Conservation (phyloP, 2,113 vertebrate genomes). For the Nanorana parkeri region DNA sequence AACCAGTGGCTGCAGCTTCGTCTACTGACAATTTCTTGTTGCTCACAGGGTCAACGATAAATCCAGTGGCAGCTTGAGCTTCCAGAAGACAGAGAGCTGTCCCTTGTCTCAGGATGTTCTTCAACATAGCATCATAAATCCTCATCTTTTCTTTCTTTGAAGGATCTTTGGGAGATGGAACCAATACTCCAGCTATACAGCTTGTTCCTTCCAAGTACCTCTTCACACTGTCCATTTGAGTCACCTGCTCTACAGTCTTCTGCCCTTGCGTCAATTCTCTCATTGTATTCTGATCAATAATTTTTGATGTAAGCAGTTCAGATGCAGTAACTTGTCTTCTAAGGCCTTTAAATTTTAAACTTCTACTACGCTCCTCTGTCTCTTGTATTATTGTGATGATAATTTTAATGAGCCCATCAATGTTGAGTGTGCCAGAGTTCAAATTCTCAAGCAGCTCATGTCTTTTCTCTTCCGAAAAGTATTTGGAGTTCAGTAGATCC, state of each 20-base stretch:
- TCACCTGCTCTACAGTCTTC: conserved; percentile 63
- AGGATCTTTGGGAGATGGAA: conserved; percentile 76
- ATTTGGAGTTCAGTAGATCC: conserved; percentile 52
- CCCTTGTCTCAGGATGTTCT: conserved; percentile 63
- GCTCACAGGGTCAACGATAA: conserved; percentile 60
- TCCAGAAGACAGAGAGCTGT: conserved; percentile 68
- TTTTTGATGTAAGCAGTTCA: conserved; percentile 64
- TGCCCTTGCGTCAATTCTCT: conserved; percentile 63
- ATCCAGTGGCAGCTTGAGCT: conserved; percentile 67
- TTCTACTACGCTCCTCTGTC: conserved; percentile 67
- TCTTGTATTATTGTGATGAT: conserved; percentile 62
- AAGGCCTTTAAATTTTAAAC: conserved; percentile 81
- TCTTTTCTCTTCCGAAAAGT: conserved; percentile 61
- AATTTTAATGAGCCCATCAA: conserved; percentile 66
- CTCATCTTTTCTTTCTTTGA: conserved; percentile 74
- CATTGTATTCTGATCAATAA: conserved; percentile 73
- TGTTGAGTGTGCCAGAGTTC: conserved; percentile 66
- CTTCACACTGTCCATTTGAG: conserved; percentile 68
- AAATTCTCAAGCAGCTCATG: conserved; percentile 69
- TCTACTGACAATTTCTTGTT: conserved; percentile 60
- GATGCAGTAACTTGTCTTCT: conserved; percentile 73
- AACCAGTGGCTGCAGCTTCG: conserved; percentile 57
- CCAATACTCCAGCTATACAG: conserved; percentile 83
- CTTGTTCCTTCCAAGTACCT: conserved; percentile 74
- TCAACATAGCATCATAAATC: conserved; percentile 75